These are phyloP conservation scores for Drosophila watanabei DNA, from an alignment of 1,140 invertebrate genomes.

Conservation along the genomic window DNA sequence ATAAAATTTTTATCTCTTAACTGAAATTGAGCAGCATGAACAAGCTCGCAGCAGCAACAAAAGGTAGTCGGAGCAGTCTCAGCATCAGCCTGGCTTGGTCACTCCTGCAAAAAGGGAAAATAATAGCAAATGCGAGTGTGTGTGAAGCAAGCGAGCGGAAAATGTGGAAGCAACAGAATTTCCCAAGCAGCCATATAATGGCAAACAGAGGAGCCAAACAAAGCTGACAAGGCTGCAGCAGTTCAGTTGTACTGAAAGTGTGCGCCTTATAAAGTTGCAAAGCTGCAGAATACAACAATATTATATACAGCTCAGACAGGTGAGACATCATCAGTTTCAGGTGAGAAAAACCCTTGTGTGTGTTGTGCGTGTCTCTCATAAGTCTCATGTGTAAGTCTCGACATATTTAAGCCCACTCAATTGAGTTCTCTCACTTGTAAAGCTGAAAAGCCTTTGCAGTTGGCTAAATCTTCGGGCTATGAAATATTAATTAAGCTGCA, in stretches of 20 bases:
- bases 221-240: slow-evolving; percentile 58
- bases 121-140: slow-evolving; percentile 38
- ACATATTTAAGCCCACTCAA: slow-evolving; percentile 5
- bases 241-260: slow-evolving; percentile 19
- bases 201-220: slow-evolving; percentile 45
- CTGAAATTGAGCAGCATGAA: slow-evolving; percentile 76
- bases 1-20: slow-evolving; percentile 83
- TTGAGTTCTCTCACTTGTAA: neutral
- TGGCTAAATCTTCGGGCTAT: neutral
- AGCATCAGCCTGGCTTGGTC: slow-evolving; percentile 53
- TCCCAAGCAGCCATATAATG: slow-evolving; percentile 54
- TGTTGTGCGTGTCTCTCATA: neutral
- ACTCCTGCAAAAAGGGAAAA: slow-evolving; percentile 56
- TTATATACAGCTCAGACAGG: slow-evolving; percentile 14
- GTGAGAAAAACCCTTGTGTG: slow-evolving; percentile 16
- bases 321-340: slow-evolving; percentile 18
- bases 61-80: slow-evolving; percentile 27
- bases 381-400: neutral
- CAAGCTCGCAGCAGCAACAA: slow-evolving; percentile 54
- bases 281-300: slow-evolving; percentile 33
- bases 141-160: slow-evolving; percentile 66
- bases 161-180: slow-evolving; percentile 66
- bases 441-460: neutral
- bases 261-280: slow-evolving; percentile 37
- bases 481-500: slow-evolving; percentile 20